A percentile compares a stretch with the other conserved stretches of the same genome.
These are phyloP conservation scores for Stylophora pistillata DNA, from an alignment of 64 coral and sea anemone species.

Conservation along the genomic window DNA sequence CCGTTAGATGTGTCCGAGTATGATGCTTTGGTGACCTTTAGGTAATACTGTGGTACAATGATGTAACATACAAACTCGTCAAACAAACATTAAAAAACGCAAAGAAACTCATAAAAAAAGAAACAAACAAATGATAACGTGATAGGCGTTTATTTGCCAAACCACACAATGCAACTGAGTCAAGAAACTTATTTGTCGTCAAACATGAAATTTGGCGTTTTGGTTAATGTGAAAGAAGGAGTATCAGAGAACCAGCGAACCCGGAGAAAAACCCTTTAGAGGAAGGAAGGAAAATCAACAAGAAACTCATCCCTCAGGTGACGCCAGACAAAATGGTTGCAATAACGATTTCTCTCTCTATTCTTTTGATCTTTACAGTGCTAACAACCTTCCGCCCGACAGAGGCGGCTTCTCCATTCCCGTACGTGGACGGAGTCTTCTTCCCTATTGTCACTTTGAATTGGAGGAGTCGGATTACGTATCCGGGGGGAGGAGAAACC, in stretches of 20 bases:
- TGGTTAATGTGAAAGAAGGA: too few relatives aligned
- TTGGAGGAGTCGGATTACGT: constrained; percentile 93
- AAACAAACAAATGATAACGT: too few relatives aligned
- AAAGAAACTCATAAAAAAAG: not conserved
- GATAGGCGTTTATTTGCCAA: too few relatives aligned
- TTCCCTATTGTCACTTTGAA: constrained; percentile 98
- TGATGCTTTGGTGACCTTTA: constrained; percentile 63
- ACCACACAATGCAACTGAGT: too few relatives aligned
- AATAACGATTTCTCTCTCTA: not conserved
- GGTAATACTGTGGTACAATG: constrained; percentile 30
- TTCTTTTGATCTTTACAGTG: constrained; percentile 37
- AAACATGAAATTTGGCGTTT: too few relatives aligned
- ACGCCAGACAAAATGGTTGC: not conserved
- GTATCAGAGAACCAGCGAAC: too few relatives aligned
- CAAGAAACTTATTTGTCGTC: too few relatives aligned
- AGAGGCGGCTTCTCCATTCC: constrained; percentile 41
- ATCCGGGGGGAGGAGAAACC: constrained; percentile 87
- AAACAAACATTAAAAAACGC: too few relatives aligned
- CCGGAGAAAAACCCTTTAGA: too few relatives aligned
- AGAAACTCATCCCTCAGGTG: too few relatives aligned
- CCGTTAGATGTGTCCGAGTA: constrained; percentile 93
- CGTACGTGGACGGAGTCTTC: constrained; percentile 67
- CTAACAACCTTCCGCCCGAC: constrained; percentile 73
- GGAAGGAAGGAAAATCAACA: too few relatives aligned
- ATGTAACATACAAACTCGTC: not conserved